Evolutionary conservation across 1,140 invertebrate species (phyloP), one percentile per base, ranked within the genome.

Genomic region (Oedothorax gibbosus): DNA sequence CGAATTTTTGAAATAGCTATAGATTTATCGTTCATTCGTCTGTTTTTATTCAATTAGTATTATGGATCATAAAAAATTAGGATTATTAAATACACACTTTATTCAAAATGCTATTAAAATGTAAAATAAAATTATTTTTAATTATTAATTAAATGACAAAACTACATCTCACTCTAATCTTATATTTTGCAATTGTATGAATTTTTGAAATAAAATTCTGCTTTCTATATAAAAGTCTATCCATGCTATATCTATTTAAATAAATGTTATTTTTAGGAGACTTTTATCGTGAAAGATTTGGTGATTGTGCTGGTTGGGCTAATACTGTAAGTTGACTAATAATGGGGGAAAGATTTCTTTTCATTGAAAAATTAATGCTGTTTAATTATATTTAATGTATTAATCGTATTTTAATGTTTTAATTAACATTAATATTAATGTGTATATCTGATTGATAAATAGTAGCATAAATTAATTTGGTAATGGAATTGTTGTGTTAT

Each of bases 261-360:
- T 35, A 35, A 35, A 2, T 66, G 12, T 71, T 69, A 77, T 18
- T 87, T 89, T 60, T 85, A 91, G 91, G 94, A 15, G 92, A 94
- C 82, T 92, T 94, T 90, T 97, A 98, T 89, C 91, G 95, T 87
- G 88, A 92, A 57, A 89, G 97, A 9, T 98, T 96, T 92, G 97
- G 98, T 56, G 91, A 93, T 50, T 93, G 95, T 88, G 96, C 97
- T 73, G 98, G 98, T 57, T 99, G 98, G 97, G 97, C 97, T 35
- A 97, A 99, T 89, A 94, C 96, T 60, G 96, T 98, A 90, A 92
- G 90, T 88, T 69, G 0, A 18, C 12, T 69, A 12, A 7, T 68
- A 35, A 35, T 35, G 35, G 35, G 35, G 6, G 15, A 49, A 12
- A 68, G 15, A 68, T 12, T 49, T 50, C n/a, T 35, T 68, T 68